Evolutionary conservation across 1,140 invertebrate species (phyloP), one percentile per base, ranked within the genome.

Genomic region (Muscidifurax raptorellus): DNA sequence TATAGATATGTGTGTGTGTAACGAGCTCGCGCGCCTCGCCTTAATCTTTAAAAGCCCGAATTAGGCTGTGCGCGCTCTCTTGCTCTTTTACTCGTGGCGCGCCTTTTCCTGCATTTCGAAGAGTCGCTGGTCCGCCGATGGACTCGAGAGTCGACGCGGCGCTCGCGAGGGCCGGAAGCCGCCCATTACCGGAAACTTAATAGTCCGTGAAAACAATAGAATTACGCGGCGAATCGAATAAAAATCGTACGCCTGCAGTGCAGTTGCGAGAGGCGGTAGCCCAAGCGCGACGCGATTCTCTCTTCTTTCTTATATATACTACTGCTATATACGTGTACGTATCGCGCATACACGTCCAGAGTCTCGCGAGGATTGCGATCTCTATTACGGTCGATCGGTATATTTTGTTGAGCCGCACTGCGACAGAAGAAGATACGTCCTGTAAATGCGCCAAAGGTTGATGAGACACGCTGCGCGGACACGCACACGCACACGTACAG

Each of bases 121-220:
- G 89, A 92, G 90, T 90, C 90, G 88, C 9, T 32, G 9, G 9
- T 36, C 7, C 86, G 86, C 74, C 75, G 71, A 83, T 81, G 47
- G 32, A 78, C 71, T 86, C 78, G 86, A 76, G 86, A 76, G 52
- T 59, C 18, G 52, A 6, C 52, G 52, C 52, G 83, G 87, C 84
- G 82, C 82, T 86, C 86, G 86, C 87, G 28, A 82, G 87, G 40
- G n/a, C 91, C 91, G 92, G 92, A 93, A 92, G 91, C 87, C 64
- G 32, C 77, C 89, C 88, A 93, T 93, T 93, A 92, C 89, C 91
- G 87, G 89, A 85, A 90, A 92, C 90, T 93, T 93, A 93, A 93
- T 93, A 93, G 92, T 91, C 92, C 92, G 91, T 93, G 92, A 93
- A 93, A 91, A 93, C 92, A 93, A 93, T 93, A 92, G 92, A 93